Evolutionary conservation across 2,797 vertebrate species (phyloP).

Genomic region (Sandelia bainsii): DNA sequence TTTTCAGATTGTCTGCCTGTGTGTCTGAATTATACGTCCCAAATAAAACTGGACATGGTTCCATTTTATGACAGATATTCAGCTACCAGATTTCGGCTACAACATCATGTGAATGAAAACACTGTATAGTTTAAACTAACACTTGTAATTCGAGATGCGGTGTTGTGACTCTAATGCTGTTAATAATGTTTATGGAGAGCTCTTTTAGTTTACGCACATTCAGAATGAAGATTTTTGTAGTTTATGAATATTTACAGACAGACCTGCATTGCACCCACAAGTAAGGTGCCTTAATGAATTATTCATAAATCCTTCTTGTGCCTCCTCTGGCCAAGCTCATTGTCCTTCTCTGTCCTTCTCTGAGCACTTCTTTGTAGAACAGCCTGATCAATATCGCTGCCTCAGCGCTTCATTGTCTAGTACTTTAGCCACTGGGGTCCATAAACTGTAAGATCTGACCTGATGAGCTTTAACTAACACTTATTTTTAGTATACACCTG

Average conservation of each 20-base stretch:
- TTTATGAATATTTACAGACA: constrained; percentile 23
- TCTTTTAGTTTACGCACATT: constrained; percentile 3
- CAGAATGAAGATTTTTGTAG: constrained; percentile 2
- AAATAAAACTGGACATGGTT: too few relatives aligned
- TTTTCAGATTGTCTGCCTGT: too few relatives aligned
- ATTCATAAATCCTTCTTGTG: constrained; percentile 56
- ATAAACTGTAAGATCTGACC: not conserved
- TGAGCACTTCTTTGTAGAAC: constrained; percentile 46
- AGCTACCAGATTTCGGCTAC: too few relatives aligned
- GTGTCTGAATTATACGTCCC: too few relatives aligned
- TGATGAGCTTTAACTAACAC: not conserved
- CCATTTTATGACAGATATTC: too few relatives aligned
- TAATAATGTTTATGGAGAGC: too few relatives aligned
- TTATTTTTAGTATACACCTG: not conserved
- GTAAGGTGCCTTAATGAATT: constrained; percentile 52
- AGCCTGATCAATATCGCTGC: constrained; percentile 33
- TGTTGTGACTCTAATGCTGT: too few relatives aligned
- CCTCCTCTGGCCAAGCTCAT: constrained; percentile 40
- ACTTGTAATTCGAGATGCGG: too few relatives aligned
- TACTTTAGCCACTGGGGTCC: not conserved
- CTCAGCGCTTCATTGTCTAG: constrained; percentile 24
- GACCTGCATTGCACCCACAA: constrained; percentile 50
- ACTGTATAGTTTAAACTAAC: too few relatives aligned
- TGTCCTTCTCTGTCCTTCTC: constrained; percentile 51
- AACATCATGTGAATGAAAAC: too few relatives aligned